phyloP scores from a whole-genome alignment of 2,888 invertebrate species.

The Eledone cirrhosa region DNA sequence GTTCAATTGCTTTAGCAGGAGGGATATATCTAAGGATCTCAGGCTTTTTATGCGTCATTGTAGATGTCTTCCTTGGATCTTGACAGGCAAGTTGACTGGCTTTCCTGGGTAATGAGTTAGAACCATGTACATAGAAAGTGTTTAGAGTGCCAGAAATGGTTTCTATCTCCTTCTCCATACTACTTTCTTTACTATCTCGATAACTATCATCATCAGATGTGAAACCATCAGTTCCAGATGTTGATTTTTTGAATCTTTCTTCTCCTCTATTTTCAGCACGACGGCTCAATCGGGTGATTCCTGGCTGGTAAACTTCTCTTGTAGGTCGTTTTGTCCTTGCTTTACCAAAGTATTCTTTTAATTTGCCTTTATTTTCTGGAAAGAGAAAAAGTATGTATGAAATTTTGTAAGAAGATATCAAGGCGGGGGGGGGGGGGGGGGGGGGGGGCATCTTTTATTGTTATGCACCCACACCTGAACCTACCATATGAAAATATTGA shows the following conservation, averaged over 20 bases:
- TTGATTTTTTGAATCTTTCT: constrained; percentile 18
- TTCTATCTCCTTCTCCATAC: constrained; percentile 32
- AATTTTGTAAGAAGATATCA: not conserved
- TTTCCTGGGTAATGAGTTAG: not conserved
- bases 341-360: constrained; percentile 11
- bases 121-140: constrained; percentile 3
- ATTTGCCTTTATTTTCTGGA: constrained; percentile 25
- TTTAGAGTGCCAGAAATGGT: not conserved
- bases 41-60: constrained; percentile 44
- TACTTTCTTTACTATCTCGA: constrained; percentile 49
- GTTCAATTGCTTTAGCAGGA: constrained; percentile 46
- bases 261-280: not conserved
- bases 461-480: too few species aligned
- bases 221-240: constrained; percentile 14
- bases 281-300: constrained; percentile 39
- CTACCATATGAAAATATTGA: too few species aligned
- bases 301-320: constrained; percentile 50
- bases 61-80: constrained; percentile 7
- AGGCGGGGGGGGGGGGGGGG: too few species aligned
- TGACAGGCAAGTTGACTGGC: not conserved
- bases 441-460: too few species aligned
- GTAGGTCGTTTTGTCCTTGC: constrained; percentile 41
- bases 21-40: constrained; percentile 58
- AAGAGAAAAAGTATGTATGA: not conserved
- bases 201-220: constrained; percentile 50